Evolutionary conservation across 2,113 vertebrate genomes (phyloP), one percentile per base, ranked within the genome.

Genomic region (Morone chrysops): DNA sequence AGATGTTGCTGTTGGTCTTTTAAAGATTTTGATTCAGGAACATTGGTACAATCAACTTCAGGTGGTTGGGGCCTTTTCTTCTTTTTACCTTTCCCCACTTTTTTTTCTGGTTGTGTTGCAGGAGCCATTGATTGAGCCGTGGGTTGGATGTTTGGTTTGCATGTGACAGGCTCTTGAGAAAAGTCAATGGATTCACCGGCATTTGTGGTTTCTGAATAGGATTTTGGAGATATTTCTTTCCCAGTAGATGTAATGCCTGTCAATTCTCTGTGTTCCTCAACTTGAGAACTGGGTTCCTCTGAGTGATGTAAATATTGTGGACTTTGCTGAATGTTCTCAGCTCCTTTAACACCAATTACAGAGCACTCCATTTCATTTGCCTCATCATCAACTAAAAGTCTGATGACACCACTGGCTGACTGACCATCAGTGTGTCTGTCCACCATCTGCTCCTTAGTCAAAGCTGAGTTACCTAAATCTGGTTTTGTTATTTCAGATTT

Each of bases 271-370:
- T 13, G 16, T 73, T 84, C 75, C 25, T 85, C 61, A 45, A 41
- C 16, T 4, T 45, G 48, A 51, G 65, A 20, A 2, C 0, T 25
- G 3, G 5, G 45, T 45, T 85, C 56, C 43, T 81, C 83, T 78
- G 75, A 0, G 50, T 1, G 43, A 36, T 5, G 8, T 38, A 18
- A 22, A 56, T 11, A 4, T 25, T 57, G 8, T 13, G 43, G 41
- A n/a, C n/a, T 81, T 62, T 80, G 75, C 6, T 72, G 77, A 38
- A 50, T 75, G 25, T 40, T 38, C 41, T 89, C 65, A 69, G 17
- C 13, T 31, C 5, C 68, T 71, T 75, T 31, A 31, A 56, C 62
- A 40, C 47, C 20, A 48, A 38, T 31, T 7, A 12, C 11, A 31
- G 69, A 77, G 8, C 45, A 36, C 31, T 70, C 45, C 53, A 18